Percentiles rank a stretch among this genome's conserved stretches.
These are phyloP conservation scores for Choristoneura rosaceana DNA, from an alignment of 2,888 invertebrate genomes.

Conservation along the genomic window DNA sequence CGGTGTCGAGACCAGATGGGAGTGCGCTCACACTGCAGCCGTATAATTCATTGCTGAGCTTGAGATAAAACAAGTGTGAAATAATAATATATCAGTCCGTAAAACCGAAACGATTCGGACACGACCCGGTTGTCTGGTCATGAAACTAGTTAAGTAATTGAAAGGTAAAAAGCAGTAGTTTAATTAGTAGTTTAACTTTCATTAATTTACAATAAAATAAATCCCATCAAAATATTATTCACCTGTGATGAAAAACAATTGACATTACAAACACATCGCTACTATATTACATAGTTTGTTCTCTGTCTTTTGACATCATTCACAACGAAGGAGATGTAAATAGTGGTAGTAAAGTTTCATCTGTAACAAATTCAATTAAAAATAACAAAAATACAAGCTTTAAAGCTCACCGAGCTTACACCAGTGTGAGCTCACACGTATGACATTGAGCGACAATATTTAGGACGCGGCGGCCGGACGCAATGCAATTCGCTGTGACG, in stretches of 20 bases:
- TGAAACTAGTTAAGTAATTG: background rate
- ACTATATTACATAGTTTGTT: background rate
- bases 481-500: conserved; percentile 43
- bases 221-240: background rate
- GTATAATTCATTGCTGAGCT: background rate
- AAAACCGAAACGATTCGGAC: too few relatives aligned
- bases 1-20: conserved; percentile 33
- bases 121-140: background rate
- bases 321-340: too few relatives aligned
- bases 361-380: background rate
- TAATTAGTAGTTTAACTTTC: background rate
- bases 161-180: background rate
- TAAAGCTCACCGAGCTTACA: background rate
- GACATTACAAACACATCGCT: background rate
- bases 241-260: background rate
- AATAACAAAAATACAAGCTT: background rate
- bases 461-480: conserved; percentile 56
- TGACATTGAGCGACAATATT: conserved; percentile 68
- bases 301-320: background rate
- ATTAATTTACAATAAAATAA: background rate
- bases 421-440: conserved; percentile 18
- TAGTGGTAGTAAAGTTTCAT: background rate
- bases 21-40: conserved; percentile 25
- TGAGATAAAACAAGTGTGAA: background rate
- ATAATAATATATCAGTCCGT: background rate